phyloP scores from a whole-genome alignment of 2,113 vertebrate species.

The Clarias magur region DNA sequence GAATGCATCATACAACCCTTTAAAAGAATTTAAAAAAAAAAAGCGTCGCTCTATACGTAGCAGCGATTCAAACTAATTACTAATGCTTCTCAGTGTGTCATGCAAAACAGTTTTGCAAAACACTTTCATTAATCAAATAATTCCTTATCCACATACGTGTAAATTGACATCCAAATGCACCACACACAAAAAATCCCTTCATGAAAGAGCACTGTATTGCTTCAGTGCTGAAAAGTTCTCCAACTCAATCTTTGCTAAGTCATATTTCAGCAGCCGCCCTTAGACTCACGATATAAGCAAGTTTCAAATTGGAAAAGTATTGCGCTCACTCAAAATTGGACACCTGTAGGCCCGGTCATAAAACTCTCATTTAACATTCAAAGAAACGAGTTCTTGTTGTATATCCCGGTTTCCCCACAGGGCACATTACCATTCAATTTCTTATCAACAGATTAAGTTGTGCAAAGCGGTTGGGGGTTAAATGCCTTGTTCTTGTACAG shows the following conservation, averaged over 20 bases:
- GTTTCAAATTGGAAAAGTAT: background rate
- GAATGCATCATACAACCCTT: background rate
- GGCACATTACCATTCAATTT: slow-evolving; percentile 13
- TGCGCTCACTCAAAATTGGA: background rate
- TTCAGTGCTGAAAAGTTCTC: background rate
- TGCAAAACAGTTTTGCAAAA: background rate
- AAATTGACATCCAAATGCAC: background rate
- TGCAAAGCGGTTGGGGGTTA: slow-evolving; percentile 17
- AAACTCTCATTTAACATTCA: slow-evolving; percentile 24
- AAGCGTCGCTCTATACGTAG: background rate
- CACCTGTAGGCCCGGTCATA: slow-evolving; percentile 4
- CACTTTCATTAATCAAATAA: background rate
- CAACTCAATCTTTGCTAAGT: background rate
- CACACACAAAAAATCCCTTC: background rate
- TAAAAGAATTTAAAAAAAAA: too few species aligned
- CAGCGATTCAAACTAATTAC: background rate
- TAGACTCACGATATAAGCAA: background rate
- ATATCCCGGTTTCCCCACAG: background rate
- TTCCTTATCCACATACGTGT: background rate
- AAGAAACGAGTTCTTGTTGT: background rate
- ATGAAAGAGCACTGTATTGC: background rate
- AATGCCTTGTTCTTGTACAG: slow-evolving; percentile 4
- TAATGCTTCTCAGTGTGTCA: background rate
- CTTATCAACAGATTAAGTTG: slow-evolving; percentile 21
- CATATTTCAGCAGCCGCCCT: background rate